Evolutionary conservation across 2,113 vertebrate species (phyloP).

Genomic region (Pholis gunnellus): DNA sequence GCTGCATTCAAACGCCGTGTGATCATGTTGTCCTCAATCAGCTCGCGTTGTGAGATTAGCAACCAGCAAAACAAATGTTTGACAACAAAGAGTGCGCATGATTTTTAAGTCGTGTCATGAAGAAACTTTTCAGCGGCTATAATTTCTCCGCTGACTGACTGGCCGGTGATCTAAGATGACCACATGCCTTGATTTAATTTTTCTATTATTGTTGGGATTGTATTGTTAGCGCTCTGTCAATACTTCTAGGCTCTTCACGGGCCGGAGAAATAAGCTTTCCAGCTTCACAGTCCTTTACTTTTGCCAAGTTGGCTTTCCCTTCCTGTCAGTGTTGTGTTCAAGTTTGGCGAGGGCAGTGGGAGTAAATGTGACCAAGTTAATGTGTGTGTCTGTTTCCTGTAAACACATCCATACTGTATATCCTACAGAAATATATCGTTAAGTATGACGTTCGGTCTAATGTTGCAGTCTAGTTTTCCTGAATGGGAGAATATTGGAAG

Average conservation of each 20-base stretch:
- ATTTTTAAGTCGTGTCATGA: constrained; percentile 32
- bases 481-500: constrained; percentile 36
- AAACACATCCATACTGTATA: constrained; percentile 77
- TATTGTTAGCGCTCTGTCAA: constrained; percentile 55
- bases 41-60: constrained; percentile 60
- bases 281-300: constrained; percentile 47
- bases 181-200: constrained; percentile 47
- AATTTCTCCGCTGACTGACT: constrained; percentile 58
- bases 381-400: constrained; percentile 78
- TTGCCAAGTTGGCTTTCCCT: constrained; percentile 71
- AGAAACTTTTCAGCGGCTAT: constrained; percentile 41
- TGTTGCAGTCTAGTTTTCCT: constrained; percentile 62
- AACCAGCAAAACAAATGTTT: constrained; percentile 68
- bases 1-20: constrained; percentile 50
- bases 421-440: constrained; percentile 62
- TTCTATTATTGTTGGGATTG: constrained; percentile 54
- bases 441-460: constrained; percentile 61
- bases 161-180: constrained; percentile 55
- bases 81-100: constrained; percentile 37
- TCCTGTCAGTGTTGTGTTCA: constrained; percentile 67
- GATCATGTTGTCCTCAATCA: constrained; percentile 66
- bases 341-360: constrained; percentile 55
- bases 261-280: constrained; percentile 50
- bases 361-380: constrained; percentile 70
- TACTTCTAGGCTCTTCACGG: constrained; percentile 29